Evolutionary conservation across 2,113 vertebrate species (phyloP).

Genomic region (Psephotus haematonotus): DNA sequence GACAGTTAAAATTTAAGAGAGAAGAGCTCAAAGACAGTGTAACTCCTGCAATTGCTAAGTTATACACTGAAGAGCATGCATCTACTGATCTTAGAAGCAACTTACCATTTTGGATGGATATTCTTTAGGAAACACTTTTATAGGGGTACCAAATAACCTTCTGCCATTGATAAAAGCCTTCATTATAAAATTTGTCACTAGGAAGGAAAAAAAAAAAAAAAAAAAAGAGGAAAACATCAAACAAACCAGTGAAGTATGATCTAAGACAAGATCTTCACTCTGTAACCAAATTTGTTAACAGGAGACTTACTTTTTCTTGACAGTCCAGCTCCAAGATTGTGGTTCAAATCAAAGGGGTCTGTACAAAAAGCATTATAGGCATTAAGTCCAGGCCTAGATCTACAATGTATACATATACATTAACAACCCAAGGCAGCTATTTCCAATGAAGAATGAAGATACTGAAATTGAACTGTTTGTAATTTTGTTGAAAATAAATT

Average conservation of each 20-base stretch:
- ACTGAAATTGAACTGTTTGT: neutral
- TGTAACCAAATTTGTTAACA: neutral
- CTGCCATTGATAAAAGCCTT: conserved; percentile 96
- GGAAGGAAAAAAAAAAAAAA: neutral
- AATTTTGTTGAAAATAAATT: neutral
- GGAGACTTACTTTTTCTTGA: conserved; percentile 90
- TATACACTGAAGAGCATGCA: neutral
- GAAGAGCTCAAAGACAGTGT: neutral
- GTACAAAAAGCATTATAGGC: neutral
- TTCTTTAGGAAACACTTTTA: conserved; percentile 82
- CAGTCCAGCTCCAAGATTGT: conserved; percentile 94
- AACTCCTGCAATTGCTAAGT: neutral
- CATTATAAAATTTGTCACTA: conserved; percentile 99
- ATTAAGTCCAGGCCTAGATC: neutral
- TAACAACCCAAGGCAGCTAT: neutral
- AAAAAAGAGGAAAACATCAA: neutral
- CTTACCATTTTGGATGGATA: conserved; percentile 88
- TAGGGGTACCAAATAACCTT: conserved; percentile 87
- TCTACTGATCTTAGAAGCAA: neutral
- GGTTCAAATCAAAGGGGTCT: conserved; percentile 97
- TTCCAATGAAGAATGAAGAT: neutral
- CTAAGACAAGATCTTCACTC: neutral
- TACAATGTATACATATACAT: neutral
- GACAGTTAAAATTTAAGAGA: neutral
- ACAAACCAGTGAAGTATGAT: neutral